Evolutionary conservation across 92 coral and sea anemone species (phyloP).

Genomic region (Metridium senile): DNA sequence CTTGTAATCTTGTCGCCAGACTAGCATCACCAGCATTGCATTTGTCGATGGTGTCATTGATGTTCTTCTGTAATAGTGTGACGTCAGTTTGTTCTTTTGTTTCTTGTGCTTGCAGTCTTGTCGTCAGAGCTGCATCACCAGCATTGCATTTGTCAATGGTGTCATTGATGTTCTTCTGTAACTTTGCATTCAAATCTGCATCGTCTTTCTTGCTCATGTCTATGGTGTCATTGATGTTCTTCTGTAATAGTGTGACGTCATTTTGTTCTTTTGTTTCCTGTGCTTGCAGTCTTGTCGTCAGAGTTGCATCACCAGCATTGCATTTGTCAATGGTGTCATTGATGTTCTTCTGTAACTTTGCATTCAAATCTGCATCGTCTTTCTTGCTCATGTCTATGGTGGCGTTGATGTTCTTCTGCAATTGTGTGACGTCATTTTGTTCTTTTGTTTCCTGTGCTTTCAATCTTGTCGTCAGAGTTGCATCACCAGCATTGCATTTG

Average conservation of each 20-base stretch:
- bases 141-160: too few relatives aligned
- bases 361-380: not conserved
- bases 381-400: constrained; percentile 3
- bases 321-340: not conserved
- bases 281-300: not conserved
- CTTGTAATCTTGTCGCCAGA: too few relatives aligned
- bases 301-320: not conserved
- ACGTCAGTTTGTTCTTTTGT: too few relatives aligned
- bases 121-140: too few relatives aligned
- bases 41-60: too few relatives aligned
- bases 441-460: constrained; percentile 9
- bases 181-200: too few relatives aligned
- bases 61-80: too few relatives aligned
- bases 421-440: not conserved
- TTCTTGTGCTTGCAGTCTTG: too few relatives aligned
- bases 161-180: too few relatives aligned
- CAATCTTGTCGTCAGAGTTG: constrained; percentile 2
- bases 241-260: not conserved
- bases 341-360: not conserved
- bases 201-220: too few relatives aligned
- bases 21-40: too few relatives aligned
- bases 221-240: not conserved
- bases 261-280: constrained; percentile 6
- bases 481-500: constrained; percentile 22
- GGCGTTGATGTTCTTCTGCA: constrained; percentile 24